Evolutionary conservation across 2,888 invertebrate species (phyloP).

Genomic region (Plusia festucae): DNA sequence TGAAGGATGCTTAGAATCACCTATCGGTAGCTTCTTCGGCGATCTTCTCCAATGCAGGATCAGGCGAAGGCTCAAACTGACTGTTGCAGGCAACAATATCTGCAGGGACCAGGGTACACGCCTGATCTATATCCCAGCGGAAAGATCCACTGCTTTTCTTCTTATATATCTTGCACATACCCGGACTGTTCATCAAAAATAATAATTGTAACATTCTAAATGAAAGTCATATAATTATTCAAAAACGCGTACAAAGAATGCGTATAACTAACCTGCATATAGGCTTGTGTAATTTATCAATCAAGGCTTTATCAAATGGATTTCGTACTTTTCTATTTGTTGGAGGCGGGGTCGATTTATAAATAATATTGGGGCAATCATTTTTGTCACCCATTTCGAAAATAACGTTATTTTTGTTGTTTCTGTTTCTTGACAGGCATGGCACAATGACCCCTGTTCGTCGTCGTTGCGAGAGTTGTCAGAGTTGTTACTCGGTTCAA

Average conservation of each 20-base stretch:
- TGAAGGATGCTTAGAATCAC: conserved; percentile 62
- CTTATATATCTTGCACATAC: conserved; percentile 87
- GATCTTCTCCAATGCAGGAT: conserved; percentile 90
- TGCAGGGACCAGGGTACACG: conserved; percentile 91
- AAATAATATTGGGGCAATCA: conserved; percentile 71
- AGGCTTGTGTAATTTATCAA: conserved; percentile 91
- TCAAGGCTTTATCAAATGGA: conserved; percentile 91
- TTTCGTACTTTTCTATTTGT: conserved; percentile 88
- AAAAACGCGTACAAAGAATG: not conserved
- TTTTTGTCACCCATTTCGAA: conserved; percentile 84
- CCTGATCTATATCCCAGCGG: conserved; percentile 92
- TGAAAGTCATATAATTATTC: not conserved
- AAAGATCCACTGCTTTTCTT: conserved; percentile 77
- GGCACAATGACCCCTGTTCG: conserved; percentile 58
- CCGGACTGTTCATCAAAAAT: conserved; percentile 72
- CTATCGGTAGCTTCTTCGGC: conserved; percentile 92
- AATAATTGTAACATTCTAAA: not conserved
- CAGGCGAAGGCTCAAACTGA: conserved; percentile 90
- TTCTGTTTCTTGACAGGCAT: conserved; percentile 41
- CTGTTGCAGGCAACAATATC: conserved; percentile 91
- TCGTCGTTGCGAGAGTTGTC: not conserved
- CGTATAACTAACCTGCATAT: conserved; percentile 90
- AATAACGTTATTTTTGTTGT: conserved; percentile 72
- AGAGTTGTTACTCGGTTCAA: not conserved
- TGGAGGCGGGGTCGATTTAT: conserved; percentile 81